Percentiles rank a stretch among this genome's conserved stretches.
Conservation (phyloP, 2,797 vertebrate genomes). For the Hydrolagus colliei region DNA sequence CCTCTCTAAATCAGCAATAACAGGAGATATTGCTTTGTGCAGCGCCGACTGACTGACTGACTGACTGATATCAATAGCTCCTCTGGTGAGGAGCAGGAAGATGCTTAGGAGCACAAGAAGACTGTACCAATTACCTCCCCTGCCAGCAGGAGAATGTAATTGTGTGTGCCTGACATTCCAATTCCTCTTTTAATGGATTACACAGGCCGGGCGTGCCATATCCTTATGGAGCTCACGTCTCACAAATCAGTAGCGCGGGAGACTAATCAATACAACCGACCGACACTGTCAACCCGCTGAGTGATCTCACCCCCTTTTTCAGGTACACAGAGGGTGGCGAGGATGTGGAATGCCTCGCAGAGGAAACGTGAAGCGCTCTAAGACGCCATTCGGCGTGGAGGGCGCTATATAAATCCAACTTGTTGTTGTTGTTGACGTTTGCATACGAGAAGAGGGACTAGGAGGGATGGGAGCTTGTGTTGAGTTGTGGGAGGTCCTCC, state of each 20-base stretch:
- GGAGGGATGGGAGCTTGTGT: too few relatives aligned
- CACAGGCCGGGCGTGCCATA: background rate
- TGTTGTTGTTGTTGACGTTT: too few relatives aligned
- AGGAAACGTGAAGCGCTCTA: too few relatives aligned
- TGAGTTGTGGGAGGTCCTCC: too few relatives aligned
- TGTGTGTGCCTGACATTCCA: background rate
- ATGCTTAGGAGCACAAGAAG: background rate
- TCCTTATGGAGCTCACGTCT: background rate
- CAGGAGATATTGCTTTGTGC: background rate
- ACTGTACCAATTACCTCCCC: background rate
- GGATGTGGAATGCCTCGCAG: too few relatives aligned
- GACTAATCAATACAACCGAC: background rate
- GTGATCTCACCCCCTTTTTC: background rate
- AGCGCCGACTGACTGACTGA: background rate
- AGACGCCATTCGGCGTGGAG: too few relatives aligned
- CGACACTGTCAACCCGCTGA: background rate
- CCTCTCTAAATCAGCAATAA: background rate
- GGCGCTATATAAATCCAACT: too few relatives aligned
- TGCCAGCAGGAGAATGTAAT: background rate
- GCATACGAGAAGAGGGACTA: too few relatives aligned
- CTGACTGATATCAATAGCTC: background rate
- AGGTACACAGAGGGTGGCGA: too few relatives aligned
- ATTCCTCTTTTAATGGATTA: background rate
- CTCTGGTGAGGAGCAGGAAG: background rate
- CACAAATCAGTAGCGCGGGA: background rate